Evolutionary conservation across 1,140 invertebrate genomes (phyloP), one percentile per base, ranked within the genome.

Genomic region (Lepidurus arcticus): DNA sequence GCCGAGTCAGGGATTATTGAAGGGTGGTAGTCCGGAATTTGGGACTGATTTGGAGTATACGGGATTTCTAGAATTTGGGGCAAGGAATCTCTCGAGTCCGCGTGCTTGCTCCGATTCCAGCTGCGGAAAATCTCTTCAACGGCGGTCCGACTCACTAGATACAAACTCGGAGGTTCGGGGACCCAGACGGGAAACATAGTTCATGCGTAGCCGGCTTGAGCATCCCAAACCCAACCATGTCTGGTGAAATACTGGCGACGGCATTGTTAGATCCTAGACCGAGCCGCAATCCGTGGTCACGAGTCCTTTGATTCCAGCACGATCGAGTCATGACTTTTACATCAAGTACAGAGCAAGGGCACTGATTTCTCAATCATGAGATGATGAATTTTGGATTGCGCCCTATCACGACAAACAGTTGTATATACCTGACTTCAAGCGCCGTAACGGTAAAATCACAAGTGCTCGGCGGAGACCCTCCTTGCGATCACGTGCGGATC

Each of bases 111-210:
- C 16, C 53, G n/a, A 65, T 13, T 65, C 53, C 53, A 65, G 8
- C 53, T 65, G 9, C 53, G 53, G 53, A 65, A 65, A 65, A 65
- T 65, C 7, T 65, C 53, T 21, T 65, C 53, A 65, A 65, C 53
- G 53, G 53, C 53, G 16, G 53, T 65, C 16, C 53, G 53, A 65
- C 53, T 65, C 53, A 65, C 53, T 21, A 65, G 53, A 65, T 65
- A 65, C 13, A 65, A 65, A 65, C 53, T 65, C 7, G 53, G 53
- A 65, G 53, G 53, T 65, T 65, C 53, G 13, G 53, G 53, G 16
- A 65, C 53, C 53, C 53, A 65, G 21, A 65, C 53, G 53, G 53
- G 53, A 65, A 65, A 65, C 53, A 65, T 65, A 16, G 8, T 21
- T 65, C 16, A 5, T 65, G 53, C n/a, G 13, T 16, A 65, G 53